Base-by-base conservation (phyloP, 2,113 vertebrate genomes). In the Collichthys lucidus region DNA sequence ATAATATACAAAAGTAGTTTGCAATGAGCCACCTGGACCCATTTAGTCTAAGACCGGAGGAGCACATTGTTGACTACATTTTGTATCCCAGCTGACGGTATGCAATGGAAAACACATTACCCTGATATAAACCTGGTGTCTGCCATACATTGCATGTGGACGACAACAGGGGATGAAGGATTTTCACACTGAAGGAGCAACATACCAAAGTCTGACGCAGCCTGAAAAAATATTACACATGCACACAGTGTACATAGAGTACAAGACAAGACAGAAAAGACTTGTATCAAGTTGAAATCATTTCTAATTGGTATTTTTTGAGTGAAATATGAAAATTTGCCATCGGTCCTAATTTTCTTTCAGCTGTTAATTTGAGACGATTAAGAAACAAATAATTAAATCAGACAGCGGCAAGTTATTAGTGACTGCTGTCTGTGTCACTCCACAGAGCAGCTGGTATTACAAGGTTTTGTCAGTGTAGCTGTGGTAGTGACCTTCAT, bases 221-320 rank as follows among this genome's bases (percentile, higher is more conserved):
- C 40, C 55, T 74, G 53, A 56, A 19, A 74, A 40, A 31, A 84
- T 70, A 9, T 46, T 52, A 59, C 31, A 76, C 60, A 62, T 31
- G 0, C 29, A 16, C 11, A 46, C 7, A 22, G 59, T 8, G 12
- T 2, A 70, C 17, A 59, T 26, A 26, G 17, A 16, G 26, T 31
- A 29, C 4, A 64, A 63, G 46, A 35, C 24, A 62, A 24, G 47
- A n/a, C 20, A 44, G n/a, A 16, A 79, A 47, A 35, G 5, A 10
- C 1, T 19, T 47, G 62, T 31, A 26, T 35, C 14, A 56, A 35
- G 3, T 24, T 24, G 42, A 66, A 79, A 55, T 31, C 2, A n/a
- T 53, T 71, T 9, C 24, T 10, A 19, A 47, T 46, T 11, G 42
- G 22, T 4, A 65, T 16, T 17, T 57, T 29, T 29, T 46, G 17